Conservation (phyloP, 2,888 invertebrate species). For the Myopa testacea region DNA sequence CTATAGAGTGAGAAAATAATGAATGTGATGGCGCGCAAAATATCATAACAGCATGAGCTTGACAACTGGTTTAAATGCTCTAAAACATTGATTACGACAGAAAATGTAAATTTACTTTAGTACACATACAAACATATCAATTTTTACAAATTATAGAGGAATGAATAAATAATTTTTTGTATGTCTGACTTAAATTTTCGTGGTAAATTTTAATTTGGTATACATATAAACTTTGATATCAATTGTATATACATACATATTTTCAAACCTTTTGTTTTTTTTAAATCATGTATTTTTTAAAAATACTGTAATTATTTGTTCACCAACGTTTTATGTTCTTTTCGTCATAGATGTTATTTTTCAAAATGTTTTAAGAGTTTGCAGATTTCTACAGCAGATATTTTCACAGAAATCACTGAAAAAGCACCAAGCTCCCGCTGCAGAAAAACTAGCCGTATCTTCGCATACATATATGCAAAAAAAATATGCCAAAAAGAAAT, state of each 20-base stretch:
- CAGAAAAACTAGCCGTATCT: slow-evolving; percentile 47
- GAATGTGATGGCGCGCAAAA: not conserved
- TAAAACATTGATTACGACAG: not conserved
- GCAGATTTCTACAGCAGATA: not conserved
- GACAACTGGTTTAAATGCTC: slow-evolving; percentile 20
- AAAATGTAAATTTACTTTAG: not conserved
- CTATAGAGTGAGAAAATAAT: not conserved
- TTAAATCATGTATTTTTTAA: not conserved
- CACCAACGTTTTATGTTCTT: not conserved
- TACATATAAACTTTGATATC: not conserved
- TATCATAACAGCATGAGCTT: not conserved
- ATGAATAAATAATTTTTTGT: not conserved
- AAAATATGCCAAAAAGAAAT: slow-evolving; percentile 35
- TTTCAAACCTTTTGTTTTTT: not conserved
- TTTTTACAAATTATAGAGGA: not conserved
- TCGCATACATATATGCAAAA: slow-evolving; percentile 28
- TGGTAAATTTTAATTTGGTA: not conserved
- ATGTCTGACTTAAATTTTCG: not conserved
- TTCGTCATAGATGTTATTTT: not conserved
- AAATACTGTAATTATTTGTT: not conserved
- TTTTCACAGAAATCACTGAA: slow-evolving; percentile 19
- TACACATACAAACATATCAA: not conserved
- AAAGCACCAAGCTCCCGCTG: slow-evolving; percentile 44
- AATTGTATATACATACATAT: not conserved
- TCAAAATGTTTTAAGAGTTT: not conserved